Conservation (phyloP, 2,797 vertebrate species). For the Numenius phaeopus region DNA sequence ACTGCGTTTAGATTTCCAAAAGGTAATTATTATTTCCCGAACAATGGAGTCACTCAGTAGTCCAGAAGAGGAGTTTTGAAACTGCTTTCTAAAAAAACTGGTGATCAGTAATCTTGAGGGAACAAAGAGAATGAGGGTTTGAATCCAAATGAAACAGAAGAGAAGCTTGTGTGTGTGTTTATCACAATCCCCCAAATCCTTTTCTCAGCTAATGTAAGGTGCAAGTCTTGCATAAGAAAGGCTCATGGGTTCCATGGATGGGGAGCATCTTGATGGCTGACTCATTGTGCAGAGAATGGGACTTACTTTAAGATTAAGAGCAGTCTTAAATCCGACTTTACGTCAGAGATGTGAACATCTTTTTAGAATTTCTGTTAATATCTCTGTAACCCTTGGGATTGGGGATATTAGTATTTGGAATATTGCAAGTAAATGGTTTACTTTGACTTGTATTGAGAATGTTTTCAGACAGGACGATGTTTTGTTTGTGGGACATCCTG, state of each 20-base stretch:
- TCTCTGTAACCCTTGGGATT: not conserved
- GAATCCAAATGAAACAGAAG: not conserved
- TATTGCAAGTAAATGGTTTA: not conserved
- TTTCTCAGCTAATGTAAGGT: not conserved
- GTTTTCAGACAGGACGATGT: not conserved
- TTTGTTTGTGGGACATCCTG: not conserved
- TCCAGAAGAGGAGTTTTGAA: not conserved
- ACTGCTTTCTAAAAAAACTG: not conserved
- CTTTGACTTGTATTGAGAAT: not conserved
- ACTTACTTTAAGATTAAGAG: not conserved
- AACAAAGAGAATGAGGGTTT: not conserved
- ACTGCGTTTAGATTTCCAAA: not conserved
- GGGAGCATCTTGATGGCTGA: not conserved
- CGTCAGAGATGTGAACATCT: not conserved
- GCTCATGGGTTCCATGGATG: not conserved
- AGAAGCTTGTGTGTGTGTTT: not conserved
- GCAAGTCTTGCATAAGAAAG: not conserved
- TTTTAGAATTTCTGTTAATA: not conserved
- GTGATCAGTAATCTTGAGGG: not conserved
- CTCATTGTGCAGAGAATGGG: not conserved
- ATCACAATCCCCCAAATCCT: not conserved
- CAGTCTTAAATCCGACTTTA: not conserved
- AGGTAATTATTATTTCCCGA: not conserved
- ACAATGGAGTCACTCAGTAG: not conserved
- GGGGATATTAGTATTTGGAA: not conserved